phyloP scores from a whole-genome alignment of 2,888 invertebrate genomes.

The Lamellibrachia columna region DNA sequence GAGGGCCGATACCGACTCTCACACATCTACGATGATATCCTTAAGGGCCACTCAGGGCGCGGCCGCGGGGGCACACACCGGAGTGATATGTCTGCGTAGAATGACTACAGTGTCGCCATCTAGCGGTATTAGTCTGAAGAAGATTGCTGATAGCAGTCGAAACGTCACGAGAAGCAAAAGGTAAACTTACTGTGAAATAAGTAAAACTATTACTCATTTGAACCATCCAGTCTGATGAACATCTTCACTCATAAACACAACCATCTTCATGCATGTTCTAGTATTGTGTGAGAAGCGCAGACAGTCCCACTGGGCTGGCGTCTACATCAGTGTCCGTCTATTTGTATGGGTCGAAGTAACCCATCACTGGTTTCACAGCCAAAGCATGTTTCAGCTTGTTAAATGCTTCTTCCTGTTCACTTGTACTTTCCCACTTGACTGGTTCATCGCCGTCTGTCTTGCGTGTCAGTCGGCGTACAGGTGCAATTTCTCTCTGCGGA shows the following conservation, averaged over 20 bases:
- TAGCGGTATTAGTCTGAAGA: too few relatives aligned
- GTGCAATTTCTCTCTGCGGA: conserved; percentile 29
- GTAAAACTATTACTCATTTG: too few relatives aligned
- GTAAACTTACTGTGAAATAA: too few relatives aligned
- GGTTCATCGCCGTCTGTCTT: conserved; percentile 29
- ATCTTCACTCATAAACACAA: neutral
- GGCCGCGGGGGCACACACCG: too few relatives aligned
- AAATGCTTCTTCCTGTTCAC: conserved; percentile 39
- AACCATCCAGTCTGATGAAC: too few relatives aligned
- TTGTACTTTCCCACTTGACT: conserved; percentile 40
- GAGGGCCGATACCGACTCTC: too few relatives aligned
- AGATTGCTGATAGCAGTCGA: too few relatives aligned
- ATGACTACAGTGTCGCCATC: too few relatives aligned
- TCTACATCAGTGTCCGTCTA: conserved; percentile 39
- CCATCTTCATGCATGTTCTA: neutral
- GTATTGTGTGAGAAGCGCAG: conserved; percentile 43
- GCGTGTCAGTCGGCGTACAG: conserved; percentile 42
- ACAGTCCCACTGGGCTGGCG: conserved; percentile 44
- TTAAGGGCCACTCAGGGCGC: too few relatives aligned
- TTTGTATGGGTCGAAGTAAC: conserved; percentile 40
- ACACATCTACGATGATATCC: too few relatives aligned
- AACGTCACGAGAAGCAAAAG: too few relatives aligned
- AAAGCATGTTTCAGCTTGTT: conserved; percentile 30
- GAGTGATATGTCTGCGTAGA: too few relatives aligned
- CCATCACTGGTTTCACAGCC: conserved; percentile 29